Evolutionary conservation across 2,797 vertebrate species (phyloP).

Genomic region (Dipus sagitta): DNA sequence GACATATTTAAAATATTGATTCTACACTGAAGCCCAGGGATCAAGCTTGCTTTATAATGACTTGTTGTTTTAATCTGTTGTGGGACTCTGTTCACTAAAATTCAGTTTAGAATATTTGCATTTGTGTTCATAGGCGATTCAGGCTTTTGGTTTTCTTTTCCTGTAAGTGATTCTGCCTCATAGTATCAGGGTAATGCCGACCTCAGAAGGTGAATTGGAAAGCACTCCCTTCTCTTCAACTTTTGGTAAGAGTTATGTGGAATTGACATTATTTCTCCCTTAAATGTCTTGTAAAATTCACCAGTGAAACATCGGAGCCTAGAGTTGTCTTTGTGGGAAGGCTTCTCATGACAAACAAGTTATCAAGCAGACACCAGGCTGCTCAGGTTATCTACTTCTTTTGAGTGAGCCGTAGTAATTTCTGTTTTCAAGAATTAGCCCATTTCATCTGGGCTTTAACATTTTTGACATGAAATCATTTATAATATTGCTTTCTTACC

Average conservation of each 20-base stretch:
- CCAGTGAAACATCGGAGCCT: neutral
- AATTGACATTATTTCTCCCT: conserved; percentile 49
- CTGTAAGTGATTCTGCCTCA: neutral
- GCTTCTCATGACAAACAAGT: neutral
- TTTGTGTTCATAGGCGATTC: neutral
- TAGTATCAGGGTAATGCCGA: neutral
- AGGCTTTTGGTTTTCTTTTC: neutral
- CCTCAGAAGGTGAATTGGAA: conserved; percentile 5
- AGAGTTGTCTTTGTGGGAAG: neutral
- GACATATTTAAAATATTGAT: neutral
- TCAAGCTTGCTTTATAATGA: neutral
- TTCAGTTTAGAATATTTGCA: conserved; percentile 14
- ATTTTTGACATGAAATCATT: conserved; percentile 18
- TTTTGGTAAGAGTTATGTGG: neutral
- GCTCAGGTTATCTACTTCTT: neutral
- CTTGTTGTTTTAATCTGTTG: neutral
- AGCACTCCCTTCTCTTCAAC: neutral
- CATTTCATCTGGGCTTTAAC: conserved; percentile 4
- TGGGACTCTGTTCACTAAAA: neutral
- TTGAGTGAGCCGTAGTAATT: neutral
- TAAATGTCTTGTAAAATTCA: conserved; percentile 9
- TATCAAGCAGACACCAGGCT: neutral
- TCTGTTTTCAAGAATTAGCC: conserved; percentile 16
- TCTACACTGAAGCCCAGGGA: neutral
- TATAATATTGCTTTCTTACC: neutral